A percentile compares a stretch with the other conserved stretches of the same genome.
phyloP scores from a whole-genome alignment of 2,113 vertebrate genomes.

The Tenebrosternarchus preto region DNA sequence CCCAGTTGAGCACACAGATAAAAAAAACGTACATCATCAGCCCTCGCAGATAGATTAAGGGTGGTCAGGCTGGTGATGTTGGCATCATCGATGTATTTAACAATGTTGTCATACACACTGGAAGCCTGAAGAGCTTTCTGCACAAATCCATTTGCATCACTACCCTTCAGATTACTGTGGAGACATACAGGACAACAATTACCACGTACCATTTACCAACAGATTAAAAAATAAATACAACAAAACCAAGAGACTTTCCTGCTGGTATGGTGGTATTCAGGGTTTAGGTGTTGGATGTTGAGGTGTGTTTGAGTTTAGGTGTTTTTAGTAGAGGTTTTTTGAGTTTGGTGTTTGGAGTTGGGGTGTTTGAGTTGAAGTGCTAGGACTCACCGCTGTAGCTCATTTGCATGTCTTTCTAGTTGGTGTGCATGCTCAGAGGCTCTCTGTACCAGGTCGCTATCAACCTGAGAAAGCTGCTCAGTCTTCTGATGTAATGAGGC shows the following conservation, averaged over 20 bases:
- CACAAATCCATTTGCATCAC: conserved; percentile 89
- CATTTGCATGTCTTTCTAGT: conserved; percentile 79
- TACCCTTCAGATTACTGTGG: conserved; percentile 77
- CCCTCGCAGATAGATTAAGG: conserved; percentile 79
- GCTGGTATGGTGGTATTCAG: not conserved
- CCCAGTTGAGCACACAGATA: not conserved
- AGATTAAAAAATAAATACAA: not conserved
- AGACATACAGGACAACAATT: conserved; percentile 18
- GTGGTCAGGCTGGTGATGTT: conserved; percentile 78
- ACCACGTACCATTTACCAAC: not conserved
- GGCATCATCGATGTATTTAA: conserved; percentile 81
- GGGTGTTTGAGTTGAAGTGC: conserved; percentile 11
- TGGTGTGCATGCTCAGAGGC: conserved; percentile 78
- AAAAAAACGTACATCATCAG: conserved; percentile 85
- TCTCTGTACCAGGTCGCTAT: conserved; percentile 80
- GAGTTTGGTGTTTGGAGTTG: not conserved
- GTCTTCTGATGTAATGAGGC: conserved; percentile 77
- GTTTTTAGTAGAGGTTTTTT: not conserved
- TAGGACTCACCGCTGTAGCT: conserved; percentile 79
- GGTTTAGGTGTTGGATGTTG: not conserved
- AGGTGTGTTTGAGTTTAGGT: not conserved
- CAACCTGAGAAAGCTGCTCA: conserved; percentile 79
- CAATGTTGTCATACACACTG: conserved; percentile 91
- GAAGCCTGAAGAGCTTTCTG: conserved; percentile 91
- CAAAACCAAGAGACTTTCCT: too few relatives aligned